Evolutionary conservation across 1,140 invertebrate species (phyloP).

Genomic region (Pseudomyrmex flavicornis): DNA sequence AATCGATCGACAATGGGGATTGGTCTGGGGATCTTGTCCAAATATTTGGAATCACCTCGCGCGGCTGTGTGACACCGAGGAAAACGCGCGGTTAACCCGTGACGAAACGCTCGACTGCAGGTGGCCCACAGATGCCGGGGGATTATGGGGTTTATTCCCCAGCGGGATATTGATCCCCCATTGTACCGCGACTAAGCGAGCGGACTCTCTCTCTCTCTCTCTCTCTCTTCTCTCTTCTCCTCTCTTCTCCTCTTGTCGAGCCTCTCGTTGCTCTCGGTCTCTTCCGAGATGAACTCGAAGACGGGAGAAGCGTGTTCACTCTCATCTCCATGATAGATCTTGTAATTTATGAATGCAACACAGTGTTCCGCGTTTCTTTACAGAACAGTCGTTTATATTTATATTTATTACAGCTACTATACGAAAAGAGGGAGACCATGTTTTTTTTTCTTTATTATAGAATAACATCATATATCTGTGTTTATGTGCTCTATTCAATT

Average conservation of each 20-base stretch:
- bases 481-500: constrained; percentile 4
- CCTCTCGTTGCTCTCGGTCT: constrained; percentile 49
- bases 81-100: constrained; percentile 79
- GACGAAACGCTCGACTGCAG: constrained; percentile 84
- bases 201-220: not conserved
- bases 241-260: constrained; percentile 28
- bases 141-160: constrained; percentile 84
- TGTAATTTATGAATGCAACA: constrained; percentile 18
- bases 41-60: constrained; percentile 79
- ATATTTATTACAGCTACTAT: not conserved
- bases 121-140: constrained; percentile 84
- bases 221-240: too few species aligned
- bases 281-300: constrained; percentile 24
- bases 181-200: constrained; percentile 76
- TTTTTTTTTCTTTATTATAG: not conserved
- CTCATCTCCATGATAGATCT: constrained; percentile 22
- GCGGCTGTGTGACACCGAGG: constrained; percentile 70
- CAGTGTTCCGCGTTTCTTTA: not conserved
- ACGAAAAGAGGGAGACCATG: not conserved
- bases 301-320: constrained; percentile 31
- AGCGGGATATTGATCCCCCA: constrained; percentile 84
- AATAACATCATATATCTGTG: not conserved
- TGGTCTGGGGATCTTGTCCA: constrained; percentile 73
- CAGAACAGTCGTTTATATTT: not conserved
- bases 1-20: constrained; percentile 69